Evolutionary conservation across 2,888 invertebrate species (phyloP), one percentile per base, ranked within the genome.

Genomic region (Drosophila prolongata): DNA sequence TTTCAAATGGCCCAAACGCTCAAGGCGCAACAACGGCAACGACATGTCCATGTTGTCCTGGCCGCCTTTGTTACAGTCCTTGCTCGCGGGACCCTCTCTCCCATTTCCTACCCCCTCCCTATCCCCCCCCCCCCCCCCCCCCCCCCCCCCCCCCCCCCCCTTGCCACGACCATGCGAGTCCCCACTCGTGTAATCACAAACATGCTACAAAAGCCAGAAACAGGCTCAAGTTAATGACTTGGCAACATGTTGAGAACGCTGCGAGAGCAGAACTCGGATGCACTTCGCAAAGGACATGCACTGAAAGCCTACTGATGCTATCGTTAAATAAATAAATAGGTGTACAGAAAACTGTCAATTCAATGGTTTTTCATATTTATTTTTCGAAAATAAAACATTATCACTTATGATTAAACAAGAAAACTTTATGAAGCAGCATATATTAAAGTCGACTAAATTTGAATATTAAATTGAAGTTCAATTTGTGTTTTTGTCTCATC

Each of bases 191-290:
- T 76, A 83, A 83, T 83, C 83, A 83, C 79, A 83, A 83, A 81
- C 79, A 81, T 87, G 87, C 78, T 81, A 83, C 83, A 83, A 83
- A 87, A 78, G 83, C 83, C 79, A 79, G 76, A 44, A 84, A 84
- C 83, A 87, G 83, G 84, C 87, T 87, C 85, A 79, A 85, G 80
- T 87, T 85, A 85, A 85, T 85, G 85, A 87, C 85, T 85, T 85
- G 88, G 85, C 85, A 85, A 85, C 85, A 85, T 87, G 85, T 79
- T 87, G 87, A 70, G 65, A 68, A 43, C 56, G 68, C 68, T 5
- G 35, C 60, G 42, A 64, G 60, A 49, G 49, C 47, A 62, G 40
- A 47, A 42, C 35, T 43, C 49, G 62, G 60, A 64, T 64, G 62
- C 62, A 64, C 35, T 43, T 42, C 35, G 38, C 30, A 64, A 60